Evolutionary conservation across 1,140 invertebrate genomes (phyloP), one percentile per base, ranked within the genome.

Genomic region (Plutomurus gul): DNA sequence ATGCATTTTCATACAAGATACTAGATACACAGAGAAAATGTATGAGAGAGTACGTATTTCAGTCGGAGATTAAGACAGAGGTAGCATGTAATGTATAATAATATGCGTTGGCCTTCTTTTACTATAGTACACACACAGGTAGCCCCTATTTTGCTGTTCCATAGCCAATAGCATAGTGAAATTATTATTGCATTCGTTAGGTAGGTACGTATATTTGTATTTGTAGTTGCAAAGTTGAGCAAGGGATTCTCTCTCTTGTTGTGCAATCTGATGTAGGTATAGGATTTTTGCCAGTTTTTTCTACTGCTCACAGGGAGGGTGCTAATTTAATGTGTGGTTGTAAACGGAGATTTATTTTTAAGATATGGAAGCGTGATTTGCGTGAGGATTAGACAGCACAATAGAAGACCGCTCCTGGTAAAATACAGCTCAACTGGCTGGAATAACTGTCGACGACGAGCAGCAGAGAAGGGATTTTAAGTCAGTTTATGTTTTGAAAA

Each of bases 241-340:
- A 47, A 18, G 43, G 43, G 20, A 47, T 47, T 47, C n/a, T 47
- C 1, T 47, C 51, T 43, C 2, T 7, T 13, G n/a, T 43, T 10
- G 33, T 60, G 10, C 7, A 30, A 65, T 65, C 56, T 13, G 56
- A 33, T 60, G 51, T 33, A 60, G 56, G 56, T 36, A 27, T 65
- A 65, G 36, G 27, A 43, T 39, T 72, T 72, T 72, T 72, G 70
- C 70, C 39, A 40, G 18, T 72, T 72, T 71, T 72, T 72, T 65
- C 27, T 30, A 16, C 56, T 27, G 30, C 56, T 6, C 39, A 43
- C 30, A 65, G 56, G 70, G 70, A 72, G 70, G 70, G 70, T 72
- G 70, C 70, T 72, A 72, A 72, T 72, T 72, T 72, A 72, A 72
- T 72, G 70, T 40, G 56, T 16, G 56, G 56, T 65, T 65, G 56